Evolutionary conservation across 2,797 vertebrate species (phyloP).

Genomic region (Lacerta viridis): DNA sequence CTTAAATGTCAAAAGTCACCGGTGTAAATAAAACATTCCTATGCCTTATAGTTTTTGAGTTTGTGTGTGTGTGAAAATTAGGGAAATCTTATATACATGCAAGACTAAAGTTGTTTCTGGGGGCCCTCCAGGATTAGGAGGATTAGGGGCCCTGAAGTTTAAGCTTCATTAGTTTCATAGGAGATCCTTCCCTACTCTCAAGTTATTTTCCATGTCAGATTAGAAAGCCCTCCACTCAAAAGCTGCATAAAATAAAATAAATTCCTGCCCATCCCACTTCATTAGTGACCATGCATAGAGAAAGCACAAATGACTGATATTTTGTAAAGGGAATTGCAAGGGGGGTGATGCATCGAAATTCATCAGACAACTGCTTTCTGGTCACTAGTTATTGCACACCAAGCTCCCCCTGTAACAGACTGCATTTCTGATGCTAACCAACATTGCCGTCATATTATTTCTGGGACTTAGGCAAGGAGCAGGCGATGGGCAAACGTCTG

Average conservation of each 20-base stretch:
- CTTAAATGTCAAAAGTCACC: no score
- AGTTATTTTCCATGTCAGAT: background rate
- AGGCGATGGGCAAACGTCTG: slow-evolving; percentile 19
- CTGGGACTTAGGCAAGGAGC: slow-evolving; percentile 17
- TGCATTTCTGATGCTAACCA: slow-evolving; percentile 30
- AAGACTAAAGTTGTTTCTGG: no score
- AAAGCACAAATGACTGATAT: background rate
- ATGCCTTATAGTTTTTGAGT: no score
- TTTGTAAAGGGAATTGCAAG: slow-evolving; percentile 9
- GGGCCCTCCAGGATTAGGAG: no score
- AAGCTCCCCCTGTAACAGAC: slow-evolving; percentile 11
- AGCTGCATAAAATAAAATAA: background rate
- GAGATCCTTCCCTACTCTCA: no score
- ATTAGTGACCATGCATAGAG: background rate
- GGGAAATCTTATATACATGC: no score
- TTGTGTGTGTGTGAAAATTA: no score
- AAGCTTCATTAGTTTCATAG: no score
- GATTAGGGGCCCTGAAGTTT: no score
- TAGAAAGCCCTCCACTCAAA: background rate
- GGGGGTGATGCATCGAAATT: slow-evolving; percentile 32
- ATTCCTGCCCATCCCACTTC: background rate
- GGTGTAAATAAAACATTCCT: no score
- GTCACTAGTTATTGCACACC: slow-evolving; percentile 26
- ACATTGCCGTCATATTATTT: slow-evolving; percentile 22
- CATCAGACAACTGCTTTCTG: slow-evolving; percentile 32